Evolutionary conservation across 2,797 vertebrate genomes (phyloP), one percentile per base, ranked within the genome.

Genomic region (Coregonus ussuriensis): DNA sequence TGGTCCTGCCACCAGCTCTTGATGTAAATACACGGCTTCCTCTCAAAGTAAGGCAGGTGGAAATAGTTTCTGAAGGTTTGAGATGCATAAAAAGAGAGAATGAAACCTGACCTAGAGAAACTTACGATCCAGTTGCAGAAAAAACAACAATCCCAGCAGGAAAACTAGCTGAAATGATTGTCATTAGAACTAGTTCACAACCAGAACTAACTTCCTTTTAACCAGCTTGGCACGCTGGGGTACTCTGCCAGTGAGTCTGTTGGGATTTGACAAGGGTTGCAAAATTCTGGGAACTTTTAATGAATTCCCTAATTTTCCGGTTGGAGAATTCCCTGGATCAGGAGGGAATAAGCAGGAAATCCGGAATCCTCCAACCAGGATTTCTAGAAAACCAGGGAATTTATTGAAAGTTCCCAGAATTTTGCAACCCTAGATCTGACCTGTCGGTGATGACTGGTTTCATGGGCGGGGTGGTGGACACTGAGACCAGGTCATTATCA

Each of bases 1-100:
- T 99, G 98, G 88, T 99, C 98, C 37, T 98, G 97, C 98, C 98
- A 99, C 95, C 95, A 98, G 88, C 96, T 99, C 90, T 95, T 97
- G 85, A 99, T 98, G 82, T 95, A 98, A 83, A 97, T 94, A 76
- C 98, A 99, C 0, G 98, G 98, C 89, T 99, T 99, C 85, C 94
- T 95, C 86, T 99, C 98, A 85, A 98, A 96, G 87, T 98, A 99
- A 0, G 98, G 97, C 85, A 99, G 89, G 71, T 99, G 96, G 87
- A 98, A 99, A 87, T 99, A 99, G 87, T 98, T 99, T 87, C 98
- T 98, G 92, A 15, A 51, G 56, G 86, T 63, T 73, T 0, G 74
- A 82, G 72, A 35, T 9, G 73, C 53, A n/a, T 11, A 25, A 29
- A 47, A 47, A 47, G 3, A 71, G 11, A 74, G 33, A 66, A 18